phyloP scores from a whole-genome alignment of 2,888 invertebrate genomes.

The Pachydiplax longipennis region DNA sequence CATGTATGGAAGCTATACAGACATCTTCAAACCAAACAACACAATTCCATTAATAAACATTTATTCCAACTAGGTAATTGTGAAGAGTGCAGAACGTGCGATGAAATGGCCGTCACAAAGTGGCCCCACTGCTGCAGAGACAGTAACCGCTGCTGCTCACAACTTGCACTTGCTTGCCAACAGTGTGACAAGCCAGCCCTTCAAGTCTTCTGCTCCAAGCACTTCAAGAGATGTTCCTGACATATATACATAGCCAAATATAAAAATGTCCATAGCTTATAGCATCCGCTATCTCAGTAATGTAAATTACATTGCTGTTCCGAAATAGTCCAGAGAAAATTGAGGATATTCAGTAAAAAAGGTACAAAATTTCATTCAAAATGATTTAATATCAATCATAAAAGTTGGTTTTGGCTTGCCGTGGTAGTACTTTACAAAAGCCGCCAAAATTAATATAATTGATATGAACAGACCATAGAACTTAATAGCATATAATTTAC shows the following conservation, averaged over 20 bases:
- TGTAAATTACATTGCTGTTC: slow-evolving; percentile 40
- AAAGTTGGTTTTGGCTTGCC: slow-evolving; percentile 38
- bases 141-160: slow-evolving; percentile 58
- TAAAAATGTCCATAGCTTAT: slow-evolving; percentile 27
- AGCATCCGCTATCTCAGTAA: slow-evolving; percentile 23
- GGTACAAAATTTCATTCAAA: slow-evolving; percentile 44
- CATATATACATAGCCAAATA: slow-evolving; percentile 38
- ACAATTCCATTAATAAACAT: slow-evolving; percentile 21
- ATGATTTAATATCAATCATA: slow-evolving; percentile 42
- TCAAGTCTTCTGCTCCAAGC: slow-evolving; percentile 58
- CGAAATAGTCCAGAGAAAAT: slow-evolving; percentile 27
- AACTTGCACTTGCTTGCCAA: slow-evolving; percentile 59
- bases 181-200: slow-evolving; percentile 58
- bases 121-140: slow-evolving; percentile 60
- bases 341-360: slow-evolving; percentile 45
- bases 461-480: slow-evolving; percentile 38
- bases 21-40: slow-evolving; percentile 30
- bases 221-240: slow-evolving; percentile 58
- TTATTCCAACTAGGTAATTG: slow-evolving; percentile 57
- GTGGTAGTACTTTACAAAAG: slow-evolving; percentile 39
- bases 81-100: slow-evolving; percentile 54
- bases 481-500: slow-evolving; percentile 41
- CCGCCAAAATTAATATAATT: slow-evolving; percentile 32
- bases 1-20: slow-evolving; percentile 28
- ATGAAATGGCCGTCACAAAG: slow-evolving; percentile 57